Conservation (phyloP, 1,140 invertebrate genomes). For the Drosophila punjabiensis region DNA sequence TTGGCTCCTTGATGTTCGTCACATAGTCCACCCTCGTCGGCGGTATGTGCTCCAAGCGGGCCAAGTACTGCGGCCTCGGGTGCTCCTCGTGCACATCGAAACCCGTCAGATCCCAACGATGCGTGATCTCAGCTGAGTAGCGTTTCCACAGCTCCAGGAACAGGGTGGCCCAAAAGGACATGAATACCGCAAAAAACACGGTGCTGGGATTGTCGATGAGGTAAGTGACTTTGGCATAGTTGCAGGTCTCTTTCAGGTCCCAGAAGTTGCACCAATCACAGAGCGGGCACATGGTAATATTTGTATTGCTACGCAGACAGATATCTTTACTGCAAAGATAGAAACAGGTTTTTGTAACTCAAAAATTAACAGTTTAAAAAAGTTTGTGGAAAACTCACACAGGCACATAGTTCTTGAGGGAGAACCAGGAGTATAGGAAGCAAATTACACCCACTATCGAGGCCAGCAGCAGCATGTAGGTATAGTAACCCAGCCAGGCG, state of each 20-base stretch:
- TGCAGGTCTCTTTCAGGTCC: slow-evolving; percentile 94
- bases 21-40: slow-evolving; percentile 87
- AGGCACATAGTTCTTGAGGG: slow-evolving; percentile 90
- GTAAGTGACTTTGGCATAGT: slow-evolving; percentile 95
- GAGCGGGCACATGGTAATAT: slow-evolving; percentile 92
- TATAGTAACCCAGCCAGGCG: slow-evolving; percentile 99
- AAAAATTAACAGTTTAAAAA: background rate
- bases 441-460: slow-evolving; percentile 93
- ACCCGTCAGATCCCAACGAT: slow-evolving; percentile 95
- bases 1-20: slow-evolving; percentile 92
- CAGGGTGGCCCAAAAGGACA: slow-evolving; percentile 97
- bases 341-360: background rate
- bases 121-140: slow-evolving; percentile 95
- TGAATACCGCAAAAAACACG: slow-evolving; percentile 97
- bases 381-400: slow-evolving; percentile 86
- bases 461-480: slow-evolving; percentile 95
- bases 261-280: slow-evolving; percentile 96
- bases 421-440: slow-evolving; percentile 92
- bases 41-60: slow-evolving; percentile 91
- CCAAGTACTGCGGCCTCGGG: slow-evolving; percentile 93
- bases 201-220: slow-evolving; percentile 98
- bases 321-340: slow-evolving; percentile 90
- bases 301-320: slow-evolving; percentile 88
- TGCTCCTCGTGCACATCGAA: slow-evolving; percentile 95
- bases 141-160: slow-evolving; percentile 98